Percentiles rank a stretch among this genome's conserved stretches.
phyloP scores from a whole-genome alignment of 2,797 vertebrate species.

The Adrianichthys oophorus region DNA sequence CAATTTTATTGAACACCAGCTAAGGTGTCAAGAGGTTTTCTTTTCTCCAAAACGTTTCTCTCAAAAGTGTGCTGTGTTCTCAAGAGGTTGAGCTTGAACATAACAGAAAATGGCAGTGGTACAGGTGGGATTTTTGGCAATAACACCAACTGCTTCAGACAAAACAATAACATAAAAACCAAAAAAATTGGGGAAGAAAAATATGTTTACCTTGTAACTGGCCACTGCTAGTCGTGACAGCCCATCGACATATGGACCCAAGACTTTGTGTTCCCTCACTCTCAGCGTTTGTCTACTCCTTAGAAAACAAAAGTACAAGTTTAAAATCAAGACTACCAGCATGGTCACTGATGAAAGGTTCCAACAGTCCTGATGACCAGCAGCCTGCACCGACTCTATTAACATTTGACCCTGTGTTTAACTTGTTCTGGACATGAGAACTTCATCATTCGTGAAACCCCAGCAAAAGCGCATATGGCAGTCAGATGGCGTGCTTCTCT shows the following conservation, averaged over 20 bases:
- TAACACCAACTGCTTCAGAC: too few relatives aligned
- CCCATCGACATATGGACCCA: constrained; percentile 96
- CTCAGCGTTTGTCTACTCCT: constrained; percentile 92
- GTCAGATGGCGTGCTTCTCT: constrained; percentile 67
- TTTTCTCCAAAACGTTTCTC: too few relatives aligned
- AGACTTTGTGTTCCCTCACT: constrained; percentile 95
- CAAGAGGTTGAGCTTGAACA: too few relatives aligned
- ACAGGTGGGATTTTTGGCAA: too few relatives aligned
- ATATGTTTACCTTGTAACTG: constrained; percentile 87
- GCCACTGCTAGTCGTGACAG: constrained; percentile 94
- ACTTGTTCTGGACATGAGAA: constrained; percentile 21
- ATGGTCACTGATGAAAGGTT: not conserved
- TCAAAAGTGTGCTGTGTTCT: too few relatives aligned
- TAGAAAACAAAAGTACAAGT: constrained; percentile 35
- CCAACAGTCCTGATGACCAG: not conserved
- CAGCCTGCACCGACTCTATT: constrained; percentile 9
- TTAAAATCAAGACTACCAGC: constrained; percentile 20
- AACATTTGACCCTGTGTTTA: constrained; percentile 22
- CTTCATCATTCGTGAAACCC: constrained; percentile 54
- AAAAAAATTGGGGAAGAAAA: not conserved
- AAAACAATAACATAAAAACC: too few relatives aligned
- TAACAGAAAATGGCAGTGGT: too few relatives aligned
- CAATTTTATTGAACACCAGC: too few relatives aligned
- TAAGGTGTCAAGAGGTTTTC: too few relatives aligned
- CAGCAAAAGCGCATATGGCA: constrained; percentile 59